Evolutionary conservation across 2,797 vertebrate genomes (phyloP).

Genomic region (Tangara arthus): DNA sequence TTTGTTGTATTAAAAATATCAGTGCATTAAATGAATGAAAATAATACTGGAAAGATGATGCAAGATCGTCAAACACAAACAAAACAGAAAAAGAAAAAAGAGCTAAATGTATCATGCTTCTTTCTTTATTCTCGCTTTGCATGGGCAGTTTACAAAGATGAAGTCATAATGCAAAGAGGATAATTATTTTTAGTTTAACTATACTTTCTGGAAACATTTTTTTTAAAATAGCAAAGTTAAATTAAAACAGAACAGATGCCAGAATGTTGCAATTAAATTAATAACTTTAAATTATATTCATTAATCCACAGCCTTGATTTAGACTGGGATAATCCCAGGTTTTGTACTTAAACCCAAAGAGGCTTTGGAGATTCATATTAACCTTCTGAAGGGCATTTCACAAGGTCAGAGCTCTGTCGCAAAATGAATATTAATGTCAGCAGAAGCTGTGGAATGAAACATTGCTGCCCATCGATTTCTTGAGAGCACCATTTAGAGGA

Average conservation of each 20-base stretch:
- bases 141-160: background rate
- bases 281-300: slow-evolving; percentile 57
- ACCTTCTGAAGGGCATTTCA: slow-evolving; percentile 58
- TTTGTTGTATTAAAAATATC: background rate
- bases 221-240: background rate
- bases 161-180: background rate
- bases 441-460: background rate
- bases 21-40: background rate
- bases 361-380: slow-evolving; percentile 51
- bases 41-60: background rate
- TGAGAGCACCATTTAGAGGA: background rate
- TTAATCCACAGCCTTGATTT: slow-evolving; percentile 61
- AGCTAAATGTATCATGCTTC: background rate
- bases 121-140: background rate
- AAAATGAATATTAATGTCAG: slow-evolving; percentile 20
- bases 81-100: background rate
- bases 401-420: background rate
- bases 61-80: background rate
- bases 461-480: background rate
- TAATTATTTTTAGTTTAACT: background rate
- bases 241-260: slow-evolving; percentile 21
- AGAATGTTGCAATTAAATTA: slow-evolving; percentile 55
- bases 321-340: slow-evolving; percentile 62
- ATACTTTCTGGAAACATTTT: background rate
- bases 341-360: slow-evolving; percentile 65